phyloP scores from a whole-genome alignment of 2,113 vertebrate genomes.

The Gallinago media region DNA sequence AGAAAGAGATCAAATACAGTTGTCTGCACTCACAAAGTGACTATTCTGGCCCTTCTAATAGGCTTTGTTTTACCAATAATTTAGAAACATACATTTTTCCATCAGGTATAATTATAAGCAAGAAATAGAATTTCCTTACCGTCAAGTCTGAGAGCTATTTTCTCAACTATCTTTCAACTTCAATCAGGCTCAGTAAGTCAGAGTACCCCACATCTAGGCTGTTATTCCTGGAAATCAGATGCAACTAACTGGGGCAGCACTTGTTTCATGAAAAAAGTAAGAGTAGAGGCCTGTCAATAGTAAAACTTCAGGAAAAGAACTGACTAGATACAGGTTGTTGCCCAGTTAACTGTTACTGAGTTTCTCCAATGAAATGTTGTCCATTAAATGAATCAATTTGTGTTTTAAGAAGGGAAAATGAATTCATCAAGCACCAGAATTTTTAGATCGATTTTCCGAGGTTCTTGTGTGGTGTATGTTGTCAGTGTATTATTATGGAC shows the following conservation, averaged over 20 bases:
- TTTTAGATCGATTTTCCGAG: background rate
- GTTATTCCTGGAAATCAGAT: background rate
- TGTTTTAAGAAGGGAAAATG: background rate
- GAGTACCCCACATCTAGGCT: background rate
- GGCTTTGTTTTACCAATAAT: background rate
- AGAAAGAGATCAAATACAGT: background rate
- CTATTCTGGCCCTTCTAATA: background rate
- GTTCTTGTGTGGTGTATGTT: background rate
- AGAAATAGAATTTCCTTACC: background rate
- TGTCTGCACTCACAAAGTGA: background rate
- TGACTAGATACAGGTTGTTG: background rate
- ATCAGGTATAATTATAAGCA: background rate
- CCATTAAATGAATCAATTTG: background rate
- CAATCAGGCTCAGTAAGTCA: background rate
- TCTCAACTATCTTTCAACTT: background rate
- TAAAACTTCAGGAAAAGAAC: background rate
- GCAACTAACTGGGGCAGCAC: background rate
- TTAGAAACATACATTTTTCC: background rate
- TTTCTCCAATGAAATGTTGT: background rate
- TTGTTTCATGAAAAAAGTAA: background rate
- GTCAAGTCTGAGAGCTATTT: background rate
- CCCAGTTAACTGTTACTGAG: background rate
- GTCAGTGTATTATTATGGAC: background rate
- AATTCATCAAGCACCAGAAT: background rate
- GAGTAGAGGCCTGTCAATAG: background rate